A percentile compares a stretch with the other conserved stretches of the same genome.
These are phyloP conservation scores for Brachionus rotundiformis DNA, from an alignment of 1,140 invertebrate genomes.

Conservation along the genomic window DNA sequence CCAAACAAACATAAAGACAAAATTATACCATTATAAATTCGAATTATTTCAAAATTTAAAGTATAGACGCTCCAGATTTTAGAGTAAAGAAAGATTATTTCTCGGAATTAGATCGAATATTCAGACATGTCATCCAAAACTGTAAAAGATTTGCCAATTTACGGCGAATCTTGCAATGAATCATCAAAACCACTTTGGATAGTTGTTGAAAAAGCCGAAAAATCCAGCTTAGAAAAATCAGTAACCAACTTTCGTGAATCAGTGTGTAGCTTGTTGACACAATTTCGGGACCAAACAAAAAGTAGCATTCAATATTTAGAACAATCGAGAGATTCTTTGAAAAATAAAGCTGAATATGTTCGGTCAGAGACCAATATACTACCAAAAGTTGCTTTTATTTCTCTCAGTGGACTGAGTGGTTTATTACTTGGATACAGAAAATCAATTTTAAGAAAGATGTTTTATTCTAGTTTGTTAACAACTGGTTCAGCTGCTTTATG, in stretches of 20 bases:
- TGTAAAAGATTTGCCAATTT: conserved; percentile 39
- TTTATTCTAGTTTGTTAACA: background rate
- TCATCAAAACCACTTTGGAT: conserved; percentile 17
- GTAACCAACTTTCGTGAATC: background rate
- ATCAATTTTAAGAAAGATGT: conserved; percentile 32
- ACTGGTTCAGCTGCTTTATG: conserved; percentile 30
- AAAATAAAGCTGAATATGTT: conserved; percentile 25
- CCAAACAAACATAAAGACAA: background rate
- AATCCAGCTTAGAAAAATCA: background rate
- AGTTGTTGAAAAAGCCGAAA: background rate
- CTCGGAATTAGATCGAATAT: background rate
- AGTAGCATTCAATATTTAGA: background rate
- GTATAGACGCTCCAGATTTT: background rate
- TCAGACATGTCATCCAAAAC: background rate
- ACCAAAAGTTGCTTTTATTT: conserved; percentile 47
- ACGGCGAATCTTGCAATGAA: background rate
- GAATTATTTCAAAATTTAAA: background rate
- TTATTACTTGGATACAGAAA: conserved; percentile 27
- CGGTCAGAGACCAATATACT: conserved; percentile 44
- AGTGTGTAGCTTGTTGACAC: background rate
- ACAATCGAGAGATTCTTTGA: background rate
- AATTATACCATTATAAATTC: background rate
- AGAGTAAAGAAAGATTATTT: background rate
- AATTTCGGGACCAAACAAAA: conserved; percentile 2
- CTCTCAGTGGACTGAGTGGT: conserved; percentile 37